Evolutionary conservation across 2,797 vertebrate genomes (phyloP).

Genomic region (Siniperca scherzeri): DNA sequence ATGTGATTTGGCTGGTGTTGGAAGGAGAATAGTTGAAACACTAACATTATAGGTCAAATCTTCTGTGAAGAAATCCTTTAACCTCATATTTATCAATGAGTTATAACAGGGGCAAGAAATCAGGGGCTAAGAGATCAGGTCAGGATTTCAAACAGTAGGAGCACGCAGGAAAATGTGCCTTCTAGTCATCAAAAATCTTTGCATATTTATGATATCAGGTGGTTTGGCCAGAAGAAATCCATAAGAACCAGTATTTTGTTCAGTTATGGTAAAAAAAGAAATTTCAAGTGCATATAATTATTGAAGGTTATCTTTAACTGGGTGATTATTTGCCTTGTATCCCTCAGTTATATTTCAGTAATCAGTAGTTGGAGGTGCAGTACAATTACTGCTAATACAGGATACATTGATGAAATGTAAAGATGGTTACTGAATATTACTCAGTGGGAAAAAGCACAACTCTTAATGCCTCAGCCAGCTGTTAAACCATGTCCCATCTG

Average conservation of each 20-base stretch:
- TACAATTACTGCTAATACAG: background rate
- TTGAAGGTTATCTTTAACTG: slow-evolving; percentile 4
- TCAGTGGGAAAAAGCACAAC: too few species aligned
- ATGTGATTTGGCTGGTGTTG: slow-evolving; percentile 21
- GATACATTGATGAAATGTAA: too few species aligned
- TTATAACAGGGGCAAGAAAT: background rate
- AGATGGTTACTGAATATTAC: too few species aligned
- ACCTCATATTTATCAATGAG: slow-evolving; percentile 26
- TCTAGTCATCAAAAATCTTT: background rate
- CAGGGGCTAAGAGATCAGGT: slow-evolving; percentile 6
- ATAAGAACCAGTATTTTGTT: background rate
- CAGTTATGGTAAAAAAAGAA: background rate
- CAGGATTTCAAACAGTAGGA: background rate
- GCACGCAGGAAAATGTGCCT: background rate
- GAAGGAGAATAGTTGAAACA: slow-evolving; percentile 38
- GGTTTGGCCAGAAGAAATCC: slow-evolving; percentile 10
- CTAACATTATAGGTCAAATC: slow-evolving; percentile 45
- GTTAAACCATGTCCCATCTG: background rate
- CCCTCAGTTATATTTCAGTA: background rate
- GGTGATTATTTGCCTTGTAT: background rate
- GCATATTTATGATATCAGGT: slow-evolving; percentile 14
- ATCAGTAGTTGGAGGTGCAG: background rate
- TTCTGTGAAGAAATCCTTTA: slow-evolving; percentile 54
- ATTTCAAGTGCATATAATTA: background rate
- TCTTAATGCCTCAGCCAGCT: too few species aligned